Evolutionary conservation across 2,797 vertebrate species (phyloP).

Genomic region (Nothura maculosa): DNA sequence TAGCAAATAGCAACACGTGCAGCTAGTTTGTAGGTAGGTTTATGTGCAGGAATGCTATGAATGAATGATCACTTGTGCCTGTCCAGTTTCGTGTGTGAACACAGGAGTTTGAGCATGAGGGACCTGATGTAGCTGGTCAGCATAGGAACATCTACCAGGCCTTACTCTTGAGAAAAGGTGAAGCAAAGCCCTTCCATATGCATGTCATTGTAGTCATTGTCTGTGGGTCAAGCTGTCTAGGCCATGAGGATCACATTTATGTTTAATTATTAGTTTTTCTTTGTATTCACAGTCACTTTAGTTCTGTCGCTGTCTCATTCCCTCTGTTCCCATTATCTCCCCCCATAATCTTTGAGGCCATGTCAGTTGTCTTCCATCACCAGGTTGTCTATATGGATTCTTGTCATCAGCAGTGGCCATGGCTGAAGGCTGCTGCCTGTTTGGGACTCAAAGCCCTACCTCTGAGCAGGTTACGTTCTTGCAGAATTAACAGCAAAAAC

Average conservation of each 20-base stretch:
- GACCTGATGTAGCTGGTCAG: background rate
- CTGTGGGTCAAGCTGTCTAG: background rate
- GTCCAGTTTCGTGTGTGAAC: background rate
- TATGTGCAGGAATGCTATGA: background rate
- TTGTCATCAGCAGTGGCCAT: background rate
- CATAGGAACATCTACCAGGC: accelerated
- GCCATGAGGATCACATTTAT: background rate
- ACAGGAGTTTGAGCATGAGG: accelerated
- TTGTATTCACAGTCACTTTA: background rate
- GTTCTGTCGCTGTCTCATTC: background rate
- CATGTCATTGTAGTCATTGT: background rate
- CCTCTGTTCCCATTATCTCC: background rate
- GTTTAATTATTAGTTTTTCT: background rate
- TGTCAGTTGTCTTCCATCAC: background rate
- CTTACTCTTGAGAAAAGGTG: background rate
- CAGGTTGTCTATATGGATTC: background rate
- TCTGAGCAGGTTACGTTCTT: accelerated
- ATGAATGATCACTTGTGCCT: background rate
- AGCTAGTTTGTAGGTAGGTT: accelerated
- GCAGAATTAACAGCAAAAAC: background rate
- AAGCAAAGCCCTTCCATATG: accelerated
- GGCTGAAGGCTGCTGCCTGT: background rate
- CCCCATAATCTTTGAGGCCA: background rate
- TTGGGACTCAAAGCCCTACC: background rate
- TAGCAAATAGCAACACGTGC: accelerated